Conservation (phyloP, 2,113 vertebrate species). For the Patagioenas fasciata region DNA sequence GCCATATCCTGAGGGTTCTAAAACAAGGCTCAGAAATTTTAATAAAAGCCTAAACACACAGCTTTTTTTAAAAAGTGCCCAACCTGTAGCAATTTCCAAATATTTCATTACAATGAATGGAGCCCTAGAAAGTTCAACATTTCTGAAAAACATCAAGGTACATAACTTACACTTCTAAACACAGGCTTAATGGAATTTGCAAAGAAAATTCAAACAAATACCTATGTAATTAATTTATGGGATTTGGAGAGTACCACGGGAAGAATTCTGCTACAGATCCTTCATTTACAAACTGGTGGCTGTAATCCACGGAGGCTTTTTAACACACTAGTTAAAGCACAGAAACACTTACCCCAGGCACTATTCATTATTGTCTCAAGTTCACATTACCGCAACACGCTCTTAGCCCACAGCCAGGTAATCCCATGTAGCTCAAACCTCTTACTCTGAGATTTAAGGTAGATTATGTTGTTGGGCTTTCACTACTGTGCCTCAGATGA, state of each 20-base stretch:
- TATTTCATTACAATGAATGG: not conserved
- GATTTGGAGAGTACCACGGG: not conserved
- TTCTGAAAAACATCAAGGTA: not conserved
- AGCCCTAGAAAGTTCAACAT: not conserved
- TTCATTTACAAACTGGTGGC: not conserved
- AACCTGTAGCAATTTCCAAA: not conserved
- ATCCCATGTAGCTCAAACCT: not conserved
- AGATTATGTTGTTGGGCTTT: slow-evolving; percentile 18
- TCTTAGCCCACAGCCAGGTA: not conserved
- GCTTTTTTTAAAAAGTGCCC: not conserved
- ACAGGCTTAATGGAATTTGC: not conserved
- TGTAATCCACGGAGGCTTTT: not conserved
- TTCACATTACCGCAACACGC: rapidly evolving
- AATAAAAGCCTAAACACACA: not conserved
- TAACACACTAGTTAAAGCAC: not conserved
- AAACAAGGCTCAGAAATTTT: not conserved
- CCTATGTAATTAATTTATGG: not conserved
- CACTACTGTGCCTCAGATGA: not conserved
- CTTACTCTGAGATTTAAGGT: slow-evolving; percentile 17
- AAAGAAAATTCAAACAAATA: not conserved
- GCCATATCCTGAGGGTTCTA: not conserved
- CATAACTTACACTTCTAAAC: not conserved
- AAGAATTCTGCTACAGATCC: not conserved
- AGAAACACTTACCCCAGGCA: not conserved
- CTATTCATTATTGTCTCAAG: not conserved